A percentile compares a stretch with the other conserved stretches of the same genome.
phyloP scores from a whole-genome alignment of 2,797 vertebrate species.

The Gambelia wislizenii region DNA sequence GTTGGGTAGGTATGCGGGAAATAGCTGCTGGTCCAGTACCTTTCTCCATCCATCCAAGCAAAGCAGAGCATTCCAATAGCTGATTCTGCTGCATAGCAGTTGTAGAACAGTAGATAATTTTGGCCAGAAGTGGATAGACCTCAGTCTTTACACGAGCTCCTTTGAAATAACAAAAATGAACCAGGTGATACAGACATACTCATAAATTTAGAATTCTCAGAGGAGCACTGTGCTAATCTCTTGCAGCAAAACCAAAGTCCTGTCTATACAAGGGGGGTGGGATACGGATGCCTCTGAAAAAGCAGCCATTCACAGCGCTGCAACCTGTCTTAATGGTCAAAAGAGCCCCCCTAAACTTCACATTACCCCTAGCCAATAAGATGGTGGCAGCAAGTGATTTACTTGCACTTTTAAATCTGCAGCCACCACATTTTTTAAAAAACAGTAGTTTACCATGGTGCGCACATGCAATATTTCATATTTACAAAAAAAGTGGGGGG shows the following conservation, averaged over 20 bases:
- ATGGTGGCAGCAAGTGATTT: too few species aligned
- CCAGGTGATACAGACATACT: not conserved
- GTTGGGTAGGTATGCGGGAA: not conserved
- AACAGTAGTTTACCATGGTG: too few species aligned
- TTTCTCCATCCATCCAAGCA: not conserved
- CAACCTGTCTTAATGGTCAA: too few species aligned
- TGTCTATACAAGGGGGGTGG: too few species aligned
- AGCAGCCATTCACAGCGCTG: too few species aligned
- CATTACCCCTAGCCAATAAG: too few species aligned
- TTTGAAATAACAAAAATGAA: not conserved
- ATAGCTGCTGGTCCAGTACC: not conserved
- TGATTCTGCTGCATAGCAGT: not conserved
- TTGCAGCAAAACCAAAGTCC: not conserved
- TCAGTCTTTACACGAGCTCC: not conserved
- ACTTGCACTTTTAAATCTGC: too few species aligned
- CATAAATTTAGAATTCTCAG: not conserved
- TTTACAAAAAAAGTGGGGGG: too few species aligned
- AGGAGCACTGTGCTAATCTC: not conserved
- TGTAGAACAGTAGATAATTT: not conserved
- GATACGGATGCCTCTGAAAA: too few species aligned
- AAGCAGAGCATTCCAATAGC: not conserved
- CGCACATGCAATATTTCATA: too few species aligned
- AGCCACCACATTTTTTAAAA: too few species aligned
- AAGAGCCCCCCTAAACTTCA: too few species aligned
- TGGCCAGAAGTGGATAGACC: not conserved